Evolutionary conservation across 2,113 vertebrate species (phyloP), one percentile per base, ranked within the genome.

Genomic region (Stigmatopora nigra): DNA sequence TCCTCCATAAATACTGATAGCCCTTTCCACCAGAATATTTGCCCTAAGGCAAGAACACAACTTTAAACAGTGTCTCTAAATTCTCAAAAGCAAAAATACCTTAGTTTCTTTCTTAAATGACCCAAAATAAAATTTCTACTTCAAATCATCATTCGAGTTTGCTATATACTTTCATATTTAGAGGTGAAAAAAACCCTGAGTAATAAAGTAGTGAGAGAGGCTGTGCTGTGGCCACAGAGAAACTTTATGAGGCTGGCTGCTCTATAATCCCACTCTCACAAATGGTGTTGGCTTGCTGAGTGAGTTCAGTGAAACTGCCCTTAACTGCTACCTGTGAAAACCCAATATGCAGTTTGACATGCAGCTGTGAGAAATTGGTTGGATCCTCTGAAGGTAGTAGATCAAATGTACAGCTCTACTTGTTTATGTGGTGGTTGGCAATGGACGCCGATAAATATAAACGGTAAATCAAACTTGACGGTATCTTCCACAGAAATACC

Each of bases 281-380:
- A 68, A 78, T 45, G 70, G 68, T 65, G 68, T 82, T 68, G 72
- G 63, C 77, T 82, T 35, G 83, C 82, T 87, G 81, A 78, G 84
- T 70, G 69, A 82, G 79, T 65, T 73, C 77, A 66, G 64, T 81
- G 84, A 85, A 84, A 88, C 78, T 79, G 68, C 81, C 66, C 72
- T 82, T 86, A 89, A 88, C 78, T 82, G 84, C 81, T 83, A 88
- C 86, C 87, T 88, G 84, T 70, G 82, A 83, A 78, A 87, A 82
- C 84, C 81, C 78, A 81, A 70, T 79, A 75, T 84, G 81, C 71
- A 71, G 79, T 67, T 53, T 76, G 81, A 47, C 77, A 65, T 73
- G 9, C 84, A 79, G 78, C 80, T 66, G 20, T 22, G 53, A 13
- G 53, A 19, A 51, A 46, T 46, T 12, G 7, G 78, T 78, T 77